These are phyloP conservation scores for Xiphophorus hellerii DNA, from an alignment of 2,113 vertebrate genomes.

Conservation along the genomic window DNA sequence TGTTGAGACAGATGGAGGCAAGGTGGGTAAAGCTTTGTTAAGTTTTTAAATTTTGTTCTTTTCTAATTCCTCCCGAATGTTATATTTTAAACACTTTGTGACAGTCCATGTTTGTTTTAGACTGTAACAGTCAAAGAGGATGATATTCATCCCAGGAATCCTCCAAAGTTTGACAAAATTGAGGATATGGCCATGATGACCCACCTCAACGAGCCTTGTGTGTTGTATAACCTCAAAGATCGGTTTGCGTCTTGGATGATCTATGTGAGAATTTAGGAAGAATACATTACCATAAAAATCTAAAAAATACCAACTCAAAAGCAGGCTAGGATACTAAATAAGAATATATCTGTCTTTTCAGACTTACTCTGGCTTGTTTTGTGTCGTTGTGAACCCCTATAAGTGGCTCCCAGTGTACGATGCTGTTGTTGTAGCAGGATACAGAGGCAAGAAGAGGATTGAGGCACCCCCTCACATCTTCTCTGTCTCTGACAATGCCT, in stretches of 20 bases:
- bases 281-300: neutral
- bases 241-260: conserved; percentile 94
- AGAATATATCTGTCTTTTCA: conserved; percentile 45
- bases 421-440: conserved; percentile 37
- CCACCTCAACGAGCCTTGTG: conserved; percentile 80
- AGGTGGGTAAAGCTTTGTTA: conserved; percentile 31
- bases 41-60: neutral
- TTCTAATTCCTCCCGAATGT: too few species aligned
- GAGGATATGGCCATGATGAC: conserved; percentile 87
- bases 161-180: conserved; percentile 83
- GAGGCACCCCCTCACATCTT: conserved; percentile 77
- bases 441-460: conserved; percentile 76
- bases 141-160: conserved; percentile 77
- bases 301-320: neutral
- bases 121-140: conserved; percentile 77
- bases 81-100: neutral
- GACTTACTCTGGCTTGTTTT: conserved; percentile 89
- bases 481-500: conserved; percentile 76
- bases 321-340: neutral
- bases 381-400: conserved; percentile 88
- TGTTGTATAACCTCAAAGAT: conserved; percentile 89
- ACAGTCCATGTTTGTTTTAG: conserved; percentile 31
- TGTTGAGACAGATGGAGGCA: conserved; percentile 42
- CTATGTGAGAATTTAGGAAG: conserved; percentile 76
- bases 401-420: conserved; percentile 89